Evolutionary conservation across 53 echinoderm and acorn worm species (phyloP), one percentile per base, ranked within the genome.

Genomic region (Apostichopus leukothele): DNA sequence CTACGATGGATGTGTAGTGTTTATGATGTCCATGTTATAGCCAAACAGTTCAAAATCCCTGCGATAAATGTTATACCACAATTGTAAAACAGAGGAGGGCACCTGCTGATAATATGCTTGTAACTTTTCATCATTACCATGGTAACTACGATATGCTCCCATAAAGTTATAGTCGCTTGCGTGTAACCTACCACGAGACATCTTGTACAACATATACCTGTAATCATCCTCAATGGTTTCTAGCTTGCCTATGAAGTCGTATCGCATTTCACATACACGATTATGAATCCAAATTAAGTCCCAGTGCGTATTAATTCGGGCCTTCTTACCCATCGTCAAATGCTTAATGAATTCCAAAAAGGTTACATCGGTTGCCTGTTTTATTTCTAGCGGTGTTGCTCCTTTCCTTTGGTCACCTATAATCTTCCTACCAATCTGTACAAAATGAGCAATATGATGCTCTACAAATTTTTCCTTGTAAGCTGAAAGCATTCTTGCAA

Each of bases 191-290:
- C 85, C 85, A 3, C 27, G 11, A 4, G 85, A 85, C 12, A 85
- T 50, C 60, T 85, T 85, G 68, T 85, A 50, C 18, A 85, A 16
- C 68, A 85, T 22, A 67, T 87, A 87, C 25, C 18, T 11, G 39
- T 74, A 87, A 9, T 87, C 88, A 16, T 87, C 88, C 20, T 50
- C 75, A 74, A 87, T 75, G 1, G 88, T 87, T 74, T 87, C 88
- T 1, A 87, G 9, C 75, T 75, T 74, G 4, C 88, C 88, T n/a
- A 87, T 87, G 57, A 87, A 87, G 53, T 87, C 88, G 55, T 75
- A 87, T 55, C 75, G n/a, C 7, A 87, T n/a, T 7, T 87, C 54
- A 57, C 88, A 87, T 8, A 87, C 88, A 13, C 59, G 74, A 59
- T 87, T 87, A 21, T 75, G 88, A 23, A 55, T 19, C 75, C 74